phyloP scores from a whole-genome alignment of 2,888 invertebrate genomes.

The Venusia cambrica region DNA sequence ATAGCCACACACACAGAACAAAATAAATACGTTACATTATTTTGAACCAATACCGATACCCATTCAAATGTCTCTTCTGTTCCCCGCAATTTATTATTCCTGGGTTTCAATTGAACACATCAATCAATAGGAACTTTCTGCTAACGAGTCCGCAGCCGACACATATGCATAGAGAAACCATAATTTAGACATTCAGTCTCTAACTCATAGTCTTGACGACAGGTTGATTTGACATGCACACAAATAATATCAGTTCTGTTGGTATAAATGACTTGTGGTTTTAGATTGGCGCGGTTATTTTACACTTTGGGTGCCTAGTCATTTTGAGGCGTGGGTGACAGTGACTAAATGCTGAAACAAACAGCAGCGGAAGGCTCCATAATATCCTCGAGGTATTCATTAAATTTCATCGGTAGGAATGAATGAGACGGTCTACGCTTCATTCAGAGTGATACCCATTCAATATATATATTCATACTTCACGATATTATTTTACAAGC shows the following conservation, averaged over 20 bases:
- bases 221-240: conserved; percentile 59
- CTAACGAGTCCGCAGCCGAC: conserved; percentile 61
- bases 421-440: no score
- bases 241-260: conserved; percentile 54
- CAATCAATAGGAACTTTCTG: conserved; percentile 44
- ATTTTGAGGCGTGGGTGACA: no score
- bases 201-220: conserved; percentile 66
- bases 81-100: conserved; percentile 17
- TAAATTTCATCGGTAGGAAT: no score
- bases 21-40: conserved; percentile 20
- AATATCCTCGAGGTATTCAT: no score
- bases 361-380: no score
- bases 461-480: no score
- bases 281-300: conserved; percentile 8
- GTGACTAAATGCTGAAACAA: no score
- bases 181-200: conserved; percentile 67
- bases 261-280: conserved; percentile 22
- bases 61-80: conserved; percentile 24
- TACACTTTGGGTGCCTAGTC: no score
- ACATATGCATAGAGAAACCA: conserved; percentile 72
- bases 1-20: conserved; percentile 8
- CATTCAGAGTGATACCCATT: no score
- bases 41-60: conserved; percentile 13
- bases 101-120: conserved; percentile 36
- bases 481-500: no score